Base-by-base conservation (phyloP, 2,797 vertebrate genomes). In the Uromys caudimaculatus region DNA sequence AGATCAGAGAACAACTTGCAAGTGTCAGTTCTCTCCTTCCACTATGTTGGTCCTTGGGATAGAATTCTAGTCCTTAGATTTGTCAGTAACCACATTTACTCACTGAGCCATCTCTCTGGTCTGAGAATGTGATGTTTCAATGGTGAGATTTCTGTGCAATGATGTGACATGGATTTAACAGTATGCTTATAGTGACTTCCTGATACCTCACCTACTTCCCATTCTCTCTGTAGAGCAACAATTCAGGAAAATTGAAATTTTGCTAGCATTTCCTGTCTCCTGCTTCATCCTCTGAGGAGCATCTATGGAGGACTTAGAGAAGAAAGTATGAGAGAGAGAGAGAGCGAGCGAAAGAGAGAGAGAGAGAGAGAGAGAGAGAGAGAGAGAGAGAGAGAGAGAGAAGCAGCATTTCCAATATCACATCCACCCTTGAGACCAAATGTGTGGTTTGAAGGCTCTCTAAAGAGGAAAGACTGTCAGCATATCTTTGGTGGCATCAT, bases 211-310 rank as follows among this genome's bases (percentile, higher is more conserved):
- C 29, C 21, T 64, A 41, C 60, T 84, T 90, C 7, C 41, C 54
- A 44, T 95, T 94, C 88, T 95, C 91, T 77, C 21, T 35, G 6
- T 23, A 84, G 47, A 95, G 17, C 29, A 87, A n/a, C 86, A 88
- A 62, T 69, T 64, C 38, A 64, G 60, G 75, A 91, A 93, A 90
- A 75, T 35, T 93, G 77, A 94, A 58, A 77, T 96, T 82, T n/a
- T 92, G 32, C 38, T 52, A 67, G 54, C 35, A 17, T 82, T 19
- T 88, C 67, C 32, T 27, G 12, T 90, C 13, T 88, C 56, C 23
- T 94, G 62, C 83, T 29, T 89, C 11, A 93, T 79, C 56, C 56
- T 96, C 58, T 35, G 44, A 86, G 56, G 24, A 96, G 17, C 29
- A 64, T 10, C 77, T 95, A 62, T 10, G 14, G 9, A 91, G 82